Evolutionary conservation across 2,113 vertebrate species (phyloP).

Genomic region (Cyanocitta stelleri): DNA sequence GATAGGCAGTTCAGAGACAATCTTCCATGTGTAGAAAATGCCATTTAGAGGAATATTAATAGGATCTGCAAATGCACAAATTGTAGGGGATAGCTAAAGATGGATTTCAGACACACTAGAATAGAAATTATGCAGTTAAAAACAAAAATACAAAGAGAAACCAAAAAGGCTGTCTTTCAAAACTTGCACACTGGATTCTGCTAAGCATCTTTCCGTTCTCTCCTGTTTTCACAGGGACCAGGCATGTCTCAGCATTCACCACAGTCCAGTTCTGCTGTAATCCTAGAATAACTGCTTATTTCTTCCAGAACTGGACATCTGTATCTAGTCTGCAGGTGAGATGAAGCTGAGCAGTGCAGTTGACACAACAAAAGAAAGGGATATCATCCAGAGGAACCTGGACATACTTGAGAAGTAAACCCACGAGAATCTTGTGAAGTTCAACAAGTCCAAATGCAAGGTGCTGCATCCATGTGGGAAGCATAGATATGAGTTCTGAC

Average conservation of each 20-base stretch:
- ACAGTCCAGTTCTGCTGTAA: neutral
- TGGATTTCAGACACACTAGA: neutral
- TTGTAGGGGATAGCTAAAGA: neutral
- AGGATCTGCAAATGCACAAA: neutral
- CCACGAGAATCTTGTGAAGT: rapidly evolving
- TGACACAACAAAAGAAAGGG: neutral
- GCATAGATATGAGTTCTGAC: rapidly evolving
- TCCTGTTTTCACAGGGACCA: neutral
- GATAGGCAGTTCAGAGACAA: neutral
- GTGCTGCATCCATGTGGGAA: neutral
- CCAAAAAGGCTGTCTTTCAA: neutral
- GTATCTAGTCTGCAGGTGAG: neutral
- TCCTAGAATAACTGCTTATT: neutral
- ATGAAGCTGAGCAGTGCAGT: neutral
- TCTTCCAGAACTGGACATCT: neutral
- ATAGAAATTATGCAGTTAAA: neutral
- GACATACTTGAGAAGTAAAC: neutral
- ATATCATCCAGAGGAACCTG: neutral
- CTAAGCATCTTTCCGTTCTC: neutral
- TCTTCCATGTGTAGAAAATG: neutral
- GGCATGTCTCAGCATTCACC: neutral
- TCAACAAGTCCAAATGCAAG: neutral
- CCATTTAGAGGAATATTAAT: neutral
- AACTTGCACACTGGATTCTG: neutral
- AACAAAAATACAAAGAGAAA: constrained; percentile 11